phyloP scores from a whole-genome alignment of 2,113 vertebrate species.

The Hemiprocne comata region DNA sequence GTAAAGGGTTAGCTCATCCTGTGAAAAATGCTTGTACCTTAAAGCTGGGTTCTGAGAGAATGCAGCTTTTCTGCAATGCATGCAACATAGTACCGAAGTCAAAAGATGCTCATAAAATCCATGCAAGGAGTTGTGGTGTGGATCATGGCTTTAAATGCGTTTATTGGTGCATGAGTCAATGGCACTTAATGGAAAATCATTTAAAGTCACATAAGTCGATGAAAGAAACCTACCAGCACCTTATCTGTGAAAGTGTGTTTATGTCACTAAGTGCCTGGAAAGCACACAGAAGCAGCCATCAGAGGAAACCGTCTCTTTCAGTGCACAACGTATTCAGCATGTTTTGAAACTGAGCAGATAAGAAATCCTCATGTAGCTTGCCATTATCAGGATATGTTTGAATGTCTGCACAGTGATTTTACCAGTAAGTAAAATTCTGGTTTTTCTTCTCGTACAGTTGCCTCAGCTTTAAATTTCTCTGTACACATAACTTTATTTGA shows the following conservation, averaged over 20 bases:
- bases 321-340: background rate
- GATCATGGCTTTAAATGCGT: slow-evolving; percentile 36
- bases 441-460: background rate
- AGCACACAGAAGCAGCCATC: background rate
- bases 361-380: slow-evolving; percentile 25
- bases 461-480: background rate
- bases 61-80: background rate
- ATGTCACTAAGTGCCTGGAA: slow-evolving; percentile 17
- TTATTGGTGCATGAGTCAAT: slow-evolving; percentile 35
- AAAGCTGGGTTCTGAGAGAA: background rate
- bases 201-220: slow-evolving; percentile 29
- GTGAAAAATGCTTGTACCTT: background rate
- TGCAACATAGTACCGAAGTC: background rate
- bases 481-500: background rate
- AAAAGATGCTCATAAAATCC: slow-evolving; percentile 8
- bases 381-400: background rate
- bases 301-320: background rate
- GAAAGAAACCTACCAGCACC: slow-evolving; percentile 17
- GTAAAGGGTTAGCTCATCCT: background rate
- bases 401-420: slow-evolving; percentile 4
- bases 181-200: slow-evolving; percentile 64
- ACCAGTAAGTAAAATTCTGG: slow-evolving; percentile 48
- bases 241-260: slow-evolving; percentile 14
- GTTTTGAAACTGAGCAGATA: slow-evolving; percentile 15
- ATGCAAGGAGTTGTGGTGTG: background rate